phyloP scores from a whole-genome alignment of 2,113 vertebrate genomes.

The Chloropsis cyanopogon region DNA sequence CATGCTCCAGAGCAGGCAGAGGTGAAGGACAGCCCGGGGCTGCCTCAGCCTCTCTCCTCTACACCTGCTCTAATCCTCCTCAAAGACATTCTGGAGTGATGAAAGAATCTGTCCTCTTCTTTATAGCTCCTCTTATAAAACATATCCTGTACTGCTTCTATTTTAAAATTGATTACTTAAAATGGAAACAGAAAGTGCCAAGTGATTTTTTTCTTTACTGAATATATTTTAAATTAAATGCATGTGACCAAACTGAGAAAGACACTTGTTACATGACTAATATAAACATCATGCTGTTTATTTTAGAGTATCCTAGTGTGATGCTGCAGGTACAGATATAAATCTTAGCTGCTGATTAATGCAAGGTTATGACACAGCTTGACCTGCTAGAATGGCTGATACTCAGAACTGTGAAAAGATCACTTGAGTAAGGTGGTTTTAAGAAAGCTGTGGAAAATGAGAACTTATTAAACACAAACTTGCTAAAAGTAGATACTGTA shows the following conservation, averaged over 20 bases:
- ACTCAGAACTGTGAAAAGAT: conserved; percentile 74
- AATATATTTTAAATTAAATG: conserved; percentile 45
- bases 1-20: background rate
- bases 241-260: conserved; percentile 32
- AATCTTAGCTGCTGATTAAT: conserved; percentile 80
- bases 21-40: background rate
- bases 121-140: conserved; percentile 56
- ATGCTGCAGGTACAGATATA: conserved; percentile 68
- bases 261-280: conserved; percentile 42
- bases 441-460: conserved; percentile 77
- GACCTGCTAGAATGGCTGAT: conserved; percentile 67
- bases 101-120: conserved; percentile 55
- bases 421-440: conserved; percentile 72
- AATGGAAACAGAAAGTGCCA: conserved; percentile 63
- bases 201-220: conserved; percentile 36
- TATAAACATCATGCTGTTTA: conserved; percentile 57
- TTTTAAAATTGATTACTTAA: conserved; percentile 59
- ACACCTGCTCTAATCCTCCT: conserved; percentile 46
- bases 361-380: conserved; percentile 71
- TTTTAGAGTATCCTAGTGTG: conserved; percentile 54
- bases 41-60: background rate
- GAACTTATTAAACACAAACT: conserved; percentile 72
- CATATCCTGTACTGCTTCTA: conserved; percentile 59
- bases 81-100: conserved; percentile 43
- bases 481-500: conserved; percentile 71